A percentile compares a stretch with the other conserved stretches of the same genome.
Evolutionary conservation across 2,888 invertebrate species (phyloP).

Genomic region (Lasioglossum oenotherae): DNA sequence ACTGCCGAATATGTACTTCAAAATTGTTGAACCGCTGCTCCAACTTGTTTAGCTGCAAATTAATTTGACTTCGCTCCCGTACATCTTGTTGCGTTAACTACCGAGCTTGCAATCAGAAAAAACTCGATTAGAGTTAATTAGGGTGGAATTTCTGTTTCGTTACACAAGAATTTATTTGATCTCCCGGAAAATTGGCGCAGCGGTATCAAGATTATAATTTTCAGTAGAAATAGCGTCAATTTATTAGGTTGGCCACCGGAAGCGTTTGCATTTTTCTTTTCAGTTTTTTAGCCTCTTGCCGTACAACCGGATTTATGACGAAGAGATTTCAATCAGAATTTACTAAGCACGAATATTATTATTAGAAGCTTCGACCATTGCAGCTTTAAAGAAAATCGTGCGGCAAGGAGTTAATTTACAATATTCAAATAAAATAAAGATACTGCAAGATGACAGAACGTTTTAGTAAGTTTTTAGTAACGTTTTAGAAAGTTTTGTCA

Average conservation of each 20-base stretch:
- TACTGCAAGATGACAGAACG: neutral
- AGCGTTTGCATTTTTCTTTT: neutral
- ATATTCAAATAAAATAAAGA: neutral
- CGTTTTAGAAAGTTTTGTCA: no score
- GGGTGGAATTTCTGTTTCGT: neutral
- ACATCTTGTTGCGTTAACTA: neutral
- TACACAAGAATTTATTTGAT: neutral
- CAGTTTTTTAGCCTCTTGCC: neutral
- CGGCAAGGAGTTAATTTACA: neutral
- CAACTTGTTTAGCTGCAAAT: neutral
- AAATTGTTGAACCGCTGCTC: neutral
- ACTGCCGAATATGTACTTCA: neutral
- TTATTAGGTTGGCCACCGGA: neutral
- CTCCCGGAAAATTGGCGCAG: neutral
- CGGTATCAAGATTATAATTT: neutral
- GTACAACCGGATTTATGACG: neutral
- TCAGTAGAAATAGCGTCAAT: neutral
- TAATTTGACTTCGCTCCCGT: neutral
- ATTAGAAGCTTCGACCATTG: neutral
- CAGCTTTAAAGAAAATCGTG: neutral
- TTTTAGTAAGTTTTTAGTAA: neutral
- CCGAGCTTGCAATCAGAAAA: neutral
- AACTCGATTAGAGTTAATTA: neutral
- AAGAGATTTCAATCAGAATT: neutral
- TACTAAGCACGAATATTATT: neutral